Conservation (phyloP, 2,888 invertebrate species). For the Drosophila mulleri region DNA sequence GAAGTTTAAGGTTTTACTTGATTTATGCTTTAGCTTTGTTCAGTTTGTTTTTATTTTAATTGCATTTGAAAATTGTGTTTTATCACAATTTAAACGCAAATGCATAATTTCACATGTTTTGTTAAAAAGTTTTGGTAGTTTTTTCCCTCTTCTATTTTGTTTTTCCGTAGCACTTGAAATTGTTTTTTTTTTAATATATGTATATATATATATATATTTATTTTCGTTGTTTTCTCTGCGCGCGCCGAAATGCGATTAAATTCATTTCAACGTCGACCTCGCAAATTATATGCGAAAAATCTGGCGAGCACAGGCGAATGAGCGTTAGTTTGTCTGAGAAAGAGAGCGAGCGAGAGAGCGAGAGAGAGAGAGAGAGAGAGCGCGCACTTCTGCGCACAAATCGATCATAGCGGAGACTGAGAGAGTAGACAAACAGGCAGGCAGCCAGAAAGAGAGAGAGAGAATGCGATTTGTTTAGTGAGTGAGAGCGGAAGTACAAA, state of each 20-base stretch:
- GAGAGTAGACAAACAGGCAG: conserved; percentile 9
- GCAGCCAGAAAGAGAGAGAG: no score
- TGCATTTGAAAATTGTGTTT: conserved; percentile 37
- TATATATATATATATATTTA: not conserved
- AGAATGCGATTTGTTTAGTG: not conserved
- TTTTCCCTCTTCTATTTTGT: conserved; percentile 3
- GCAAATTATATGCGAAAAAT: conserved; percentile 83
- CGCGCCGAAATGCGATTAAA: conserved; percentile 82
- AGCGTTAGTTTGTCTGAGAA: conserved; percentile 22
- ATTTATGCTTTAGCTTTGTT: conserved; percentile 1
- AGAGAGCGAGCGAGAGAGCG: conserved; percentile 17
- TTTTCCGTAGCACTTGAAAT: conserved; percentile 26
- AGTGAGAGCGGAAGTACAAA: conserved; percentile 13
- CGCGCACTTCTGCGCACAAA: conserved; percentile 52
- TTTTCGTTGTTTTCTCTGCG: conserved; percentile 74
- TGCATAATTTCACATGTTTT: conserved; percentile 38
- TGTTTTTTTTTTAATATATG: not conserved
- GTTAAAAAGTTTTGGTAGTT: conserved; percentile 13
- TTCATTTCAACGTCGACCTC: conserved; percentile 79
- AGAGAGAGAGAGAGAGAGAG: not conserved
- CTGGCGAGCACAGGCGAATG: conserved; percentile 17
- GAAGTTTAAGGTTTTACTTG: conserved; percentile 28
- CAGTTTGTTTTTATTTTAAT: not conserved
- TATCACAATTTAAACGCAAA: conserved; percentile 51
- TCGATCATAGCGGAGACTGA: conserved; percentile 44